These are phyloP conservation scores for Podarcis muralis DNA, from an alignment of 2,113 vertebrate species.

Conservation along the genomic window DNA sequence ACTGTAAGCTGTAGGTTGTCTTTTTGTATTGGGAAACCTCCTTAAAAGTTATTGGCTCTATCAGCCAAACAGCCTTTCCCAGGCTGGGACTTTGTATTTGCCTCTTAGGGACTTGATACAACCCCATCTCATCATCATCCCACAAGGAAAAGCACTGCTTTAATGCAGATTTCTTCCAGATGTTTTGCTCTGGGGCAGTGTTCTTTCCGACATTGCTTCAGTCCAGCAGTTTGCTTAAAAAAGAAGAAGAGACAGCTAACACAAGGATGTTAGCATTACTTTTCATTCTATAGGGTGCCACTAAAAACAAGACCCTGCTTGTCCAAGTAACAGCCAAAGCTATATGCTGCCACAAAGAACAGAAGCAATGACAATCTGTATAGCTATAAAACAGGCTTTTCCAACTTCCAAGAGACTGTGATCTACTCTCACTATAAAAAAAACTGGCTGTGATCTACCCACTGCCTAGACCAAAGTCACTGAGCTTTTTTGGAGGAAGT, in stretches of 20 bases:
- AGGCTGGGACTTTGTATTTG: slow-evolving; percentile 41
- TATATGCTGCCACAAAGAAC: background rate
- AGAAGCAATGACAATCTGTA: background rate
- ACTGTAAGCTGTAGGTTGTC: no score
- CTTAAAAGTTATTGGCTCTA: slow-evolving; percentile 77
- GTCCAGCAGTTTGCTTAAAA: slow-evolving; percentile 45
- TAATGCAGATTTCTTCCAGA: slow-evolving; percentile 76
- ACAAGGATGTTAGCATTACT: slow-evolving; percentile 49
- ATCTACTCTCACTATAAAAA: no score
- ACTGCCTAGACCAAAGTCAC: no score
- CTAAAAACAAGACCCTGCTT: slow-evolving; percentile 39
- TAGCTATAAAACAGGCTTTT: background rate
- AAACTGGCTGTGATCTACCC: no score
- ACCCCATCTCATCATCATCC: slow-evolving; percentile 75
- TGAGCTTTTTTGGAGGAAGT: no score
- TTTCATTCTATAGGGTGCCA: slow-evolving; percentile 47
- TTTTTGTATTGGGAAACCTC: slow-evolving; percentile 63
- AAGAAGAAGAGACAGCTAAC: slow-evolving; percentile 33
- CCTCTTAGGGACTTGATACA: slow-evolving; percentile 46
- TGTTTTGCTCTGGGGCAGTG: slow-evolving; percentile 65
- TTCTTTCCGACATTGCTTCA: slow-evolving; percentile 67
- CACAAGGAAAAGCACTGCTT: slow-evolving; percentile 83
- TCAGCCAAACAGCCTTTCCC: slow-evolving; percentile 67
- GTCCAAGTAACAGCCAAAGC: background rate
- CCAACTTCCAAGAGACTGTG: no score